Percentiles rank a stretch among this genome's conserved stretches.
Conservation (phyloP, 2,113 vertebrate species). For the Rhinogobius similis region DNA sequence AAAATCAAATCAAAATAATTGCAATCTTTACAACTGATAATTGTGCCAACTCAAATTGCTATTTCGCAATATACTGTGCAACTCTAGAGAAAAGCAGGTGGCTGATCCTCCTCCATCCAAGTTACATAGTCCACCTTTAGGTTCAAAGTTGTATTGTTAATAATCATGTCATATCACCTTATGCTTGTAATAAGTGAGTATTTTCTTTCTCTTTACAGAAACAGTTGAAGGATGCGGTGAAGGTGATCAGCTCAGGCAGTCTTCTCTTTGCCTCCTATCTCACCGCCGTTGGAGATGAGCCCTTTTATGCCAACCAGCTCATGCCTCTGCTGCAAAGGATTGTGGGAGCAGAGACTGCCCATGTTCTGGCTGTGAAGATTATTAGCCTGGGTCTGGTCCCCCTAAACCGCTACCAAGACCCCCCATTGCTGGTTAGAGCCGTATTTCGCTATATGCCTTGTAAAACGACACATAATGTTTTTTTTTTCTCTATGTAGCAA, state of each 20-base stretch:
- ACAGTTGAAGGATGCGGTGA: constrained; percentile 69
- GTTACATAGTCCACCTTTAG: no score
- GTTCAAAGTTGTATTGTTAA: no score
- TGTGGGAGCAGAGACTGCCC: constrained; percentile 83
- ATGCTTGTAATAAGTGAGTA: background rate
- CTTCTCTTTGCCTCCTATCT: constrained; percentile 83
- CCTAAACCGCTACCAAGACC: constrained; percentile 74
- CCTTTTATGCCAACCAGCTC: constrained; percentile 83
- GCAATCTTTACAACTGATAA: no score
- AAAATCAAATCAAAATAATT: no score
- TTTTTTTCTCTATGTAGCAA: constrained; percentile 75
- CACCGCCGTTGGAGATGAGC: constrained; percentile 82
- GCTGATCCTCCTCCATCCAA: no score
- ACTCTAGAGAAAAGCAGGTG: no score
- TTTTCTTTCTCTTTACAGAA: constrained; percentile 54
- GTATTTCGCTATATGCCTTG: background rate
- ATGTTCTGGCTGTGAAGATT: constrained; percentile 78
- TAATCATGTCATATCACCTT: no score
- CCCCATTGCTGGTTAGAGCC: constrained; percentile 79
- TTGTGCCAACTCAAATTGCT: no score
- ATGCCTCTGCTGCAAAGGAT: constrained; percentile 84
- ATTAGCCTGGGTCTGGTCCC: constrained; percentile 81
- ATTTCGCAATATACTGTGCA: no score
- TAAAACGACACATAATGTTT: background rate
- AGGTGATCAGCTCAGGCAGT: constrained; percentile 79